Conservation (phyloP, 1,140 invertebrate species). For the Muscidifurax raptorellus region DNA sequence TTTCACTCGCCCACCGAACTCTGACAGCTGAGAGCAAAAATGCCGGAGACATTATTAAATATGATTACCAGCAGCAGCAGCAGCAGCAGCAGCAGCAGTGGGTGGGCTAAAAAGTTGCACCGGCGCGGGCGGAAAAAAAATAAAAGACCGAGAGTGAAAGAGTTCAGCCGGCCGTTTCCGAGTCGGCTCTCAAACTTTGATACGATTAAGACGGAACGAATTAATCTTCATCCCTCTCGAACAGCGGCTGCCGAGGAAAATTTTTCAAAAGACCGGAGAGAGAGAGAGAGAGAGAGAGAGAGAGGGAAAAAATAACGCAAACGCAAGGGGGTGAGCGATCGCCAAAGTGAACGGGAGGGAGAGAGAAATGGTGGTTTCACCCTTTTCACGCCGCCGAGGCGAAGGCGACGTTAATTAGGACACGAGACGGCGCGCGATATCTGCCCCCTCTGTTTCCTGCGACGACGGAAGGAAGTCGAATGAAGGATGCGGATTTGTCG, state of each 20-base stretch:
- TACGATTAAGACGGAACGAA: constrained; percentile 76
- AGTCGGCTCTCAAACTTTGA: constrained; percentile 74
- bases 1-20: constrained; percentile 60
- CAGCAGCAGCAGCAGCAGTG: background rate
- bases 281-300: constrained; percentile 59
- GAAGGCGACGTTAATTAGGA: constrained; percentile 51
- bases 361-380: constrained; percentile 12
- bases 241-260: constrained; percentile 54
- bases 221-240: constrained; percentile 75
- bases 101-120: constrained; percentile 62
- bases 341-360: constrained; percentile 56
- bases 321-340: constrained; percentile 64
- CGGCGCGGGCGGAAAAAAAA: background rate
- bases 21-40: constrained; percentile 70
- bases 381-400: constrained; percentile 45
- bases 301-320: constrained; percentile 55
- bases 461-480: background rate
- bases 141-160: constrained; percentile 54
- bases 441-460: background rate
- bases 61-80: constrained; percentile 69
- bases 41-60: constrained; percentile 74
- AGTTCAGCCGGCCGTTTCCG: constrained; percentile 64
- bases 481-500: constrained; percentile 4
- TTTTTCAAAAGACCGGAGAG: constrained; percentile 56
- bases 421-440: constrained; percentile 41